phyloP scores from a whole-genome alignment of 2,113 vertebrate genomes.

The Colossoma macropomum region DNA sequence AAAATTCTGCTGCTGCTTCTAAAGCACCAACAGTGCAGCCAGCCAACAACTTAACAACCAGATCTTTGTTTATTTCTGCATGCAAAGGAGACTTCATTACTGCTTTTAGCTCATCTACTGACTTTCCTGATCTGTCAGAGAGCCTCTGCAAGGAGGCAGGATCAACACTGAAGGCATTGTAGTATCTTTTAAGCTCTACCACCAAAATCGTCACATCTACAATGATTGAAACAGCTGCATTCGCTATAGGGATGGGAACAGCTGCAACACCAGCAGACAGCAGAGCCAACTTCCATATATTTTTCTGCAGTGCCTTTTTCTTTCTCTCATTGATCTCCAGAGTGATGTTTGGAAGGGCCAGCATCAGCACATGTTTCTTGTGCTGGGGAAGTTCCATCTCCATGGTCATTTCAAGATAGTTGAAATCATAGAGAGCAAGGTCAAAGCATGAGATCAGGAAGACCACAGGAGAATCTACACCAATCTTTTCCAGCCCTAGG shows the following conservation, averaged over 20 bases:
- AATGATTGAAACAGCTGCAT: conserved; percentile 54
- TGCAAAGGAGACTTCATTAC: conserved; percentile 65
- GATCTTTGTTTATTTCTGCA: conserved; percentile 58
- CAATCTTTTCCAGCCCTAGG: conserved; percentile 49
- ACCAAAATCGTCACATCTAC: conserved; percentile 68
- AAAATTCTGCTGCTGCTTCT: conserved; percentile 62
- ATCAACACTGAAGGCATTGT: conserved; percentile 71
- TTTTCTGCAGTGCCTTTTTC: conserved; percentile 64
- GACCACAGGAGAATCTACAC: conserved; percentile 51
- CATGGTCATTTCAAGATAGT: conserved; percentile 49
- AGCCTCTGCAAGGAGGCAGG: conserved; percentile 67
- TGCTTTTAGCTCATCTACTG: conserved; percentile 68
- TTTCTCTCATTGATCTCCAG: conserved; percentile 68
- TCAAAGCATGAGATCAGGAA: conserved; percentile 60
- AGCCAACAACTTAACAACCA: conserved; percentile 64
- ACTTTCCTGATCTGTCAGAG: conserved; percentile 66
- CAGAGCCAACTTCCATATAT: conserved; percentile 68
- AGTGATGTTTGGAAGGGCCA: conserved; percentile 67
- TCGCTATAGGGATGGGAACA: conserved; percentile 63
- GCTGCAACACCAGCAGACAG: conserved; percentile 65
- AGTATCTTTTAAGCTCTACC: conserved; percentile 62
- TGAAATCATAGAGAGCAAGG: conserved; percentile 55
- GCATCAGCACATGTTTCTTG: conserved; percentile 55
- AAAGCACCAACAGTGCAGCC: conserved; percentile 33
- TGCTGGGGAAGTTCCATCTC: conserved; percentile 61